These are phyloP conservation scores for Poeciliopsis turrubarensis DNA, from an alignment of 2,113 vertebrate species.

Conservation along the genomic window DNA sequence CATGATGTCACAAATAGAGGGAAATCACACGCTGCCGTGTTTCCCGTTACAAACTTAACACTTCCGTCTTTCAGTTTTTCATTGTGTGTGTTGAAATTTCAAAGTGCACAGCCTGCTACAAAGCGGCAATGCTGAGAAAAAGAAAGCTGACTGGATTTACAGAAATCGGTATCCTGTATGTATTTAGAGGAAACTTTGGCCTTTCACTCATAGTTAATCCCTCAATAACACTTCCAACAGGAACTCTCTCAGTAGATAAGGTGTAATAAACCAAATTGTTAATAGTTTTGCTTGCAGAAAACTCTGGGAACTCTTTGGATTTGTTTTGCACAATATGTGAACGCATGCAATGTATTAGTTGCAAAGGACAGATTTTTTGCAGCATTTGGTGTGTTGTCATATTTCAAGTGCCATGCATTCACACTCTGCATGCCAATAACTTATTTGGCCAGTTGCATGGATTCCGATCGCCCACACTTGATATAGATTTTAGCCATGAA, in stretches of 20 bases:
- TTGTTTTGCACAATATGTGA: background rate
- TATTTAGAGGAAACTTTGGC: slow-evolving; percentile 3
- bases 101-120: slow-evolving; percentile 1
- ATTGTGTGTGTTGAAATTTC: slow-evolving; percentile 33
- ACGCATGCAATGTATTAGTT: background rate
- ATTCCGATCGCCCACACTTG: background rate
- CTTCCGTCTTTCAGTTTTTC: slow-evolving; percentile 67
- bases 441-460: background rate
- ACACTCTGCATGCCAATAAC: background rate
- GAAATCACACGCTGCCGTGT: slow-evolving; percentile 65
- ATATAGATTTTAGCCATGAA: background rate
- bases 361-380: background rate
- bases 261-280: background rate
- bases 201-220: background rate
- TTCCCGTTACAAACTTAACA: slow-evolving; percentile 69
- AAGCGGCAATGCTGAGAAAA: slow-evolving; percentile 25
- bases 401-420: background rate
- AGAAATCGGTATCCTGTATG: background rate
- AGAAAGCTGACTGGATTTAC: background rate
- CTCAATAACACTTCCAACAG: background rate
- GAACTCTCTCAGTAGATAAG: too few relatives aligned
- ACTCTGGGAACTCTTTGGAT: background rate
- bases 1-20: slow-evolving; percentile 56
- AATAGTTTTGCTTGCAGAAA: background rate
- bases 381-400: background rate